Evolutionary conservation across 2,113 vertebrate species (phyloP).

Genomic region (Ardeotis arabs): DNA sequence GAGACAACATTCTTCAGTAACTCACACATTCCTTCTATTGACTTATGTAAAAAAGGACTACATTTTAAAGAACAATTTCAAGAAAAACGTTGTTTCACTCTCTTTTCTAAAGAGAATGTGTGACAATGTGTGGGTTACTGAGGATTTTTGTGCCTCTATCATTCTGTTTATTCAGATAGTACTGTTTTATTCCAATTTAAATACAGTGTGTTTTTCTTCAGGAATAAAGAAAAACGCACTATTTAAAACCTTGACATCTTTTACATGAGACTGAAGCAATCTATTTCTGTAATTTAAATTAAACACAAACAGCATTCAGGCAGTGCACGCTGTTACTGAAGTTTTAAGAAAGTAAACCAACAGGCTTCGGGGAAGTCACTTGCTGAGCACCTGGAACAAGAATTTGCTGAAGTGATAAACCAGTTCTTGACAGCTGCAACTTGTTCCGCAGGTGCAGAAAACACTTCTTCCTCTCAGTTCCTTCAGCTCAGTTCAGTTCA

Average conservation of each 20-base stretch:
- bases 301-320: background rate
- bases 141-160: background rate
- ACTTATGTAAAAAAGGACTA: background rate
- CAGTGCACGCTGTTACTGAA: background rate
- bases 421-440: constrained; percentile 58
- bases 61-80: background rate
- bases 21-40: background rate
- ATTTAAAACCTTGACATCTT: background rate
- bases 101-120: background rate
- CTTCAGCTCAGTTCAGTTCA: background rate
- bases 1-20: background rate
- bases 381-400: constrained; percentile 54
- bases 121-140: background rate
- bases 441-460: constrained; percentile 65
- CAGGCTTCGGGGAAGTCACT: constrained; percentile 47
- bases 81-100: background rate
- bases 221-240: background rate
- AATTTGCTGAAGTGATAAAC: constrained; percentile 57
- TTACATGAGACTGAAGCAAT: background rate
- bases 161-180: background rate
- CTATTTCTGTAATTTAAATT: background rate
- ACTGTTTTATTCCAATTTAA: background rate
- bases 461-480: constrained; percentile 47
- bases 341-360: constrained; percentile 29
- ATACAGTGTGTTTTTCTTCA: background rate